These are phyloP conservation scores for Nerophis lumbriciformis DNA, from an alignment of 2,113 vertebrate genomes.

Conservation along the genomic window DNA sequence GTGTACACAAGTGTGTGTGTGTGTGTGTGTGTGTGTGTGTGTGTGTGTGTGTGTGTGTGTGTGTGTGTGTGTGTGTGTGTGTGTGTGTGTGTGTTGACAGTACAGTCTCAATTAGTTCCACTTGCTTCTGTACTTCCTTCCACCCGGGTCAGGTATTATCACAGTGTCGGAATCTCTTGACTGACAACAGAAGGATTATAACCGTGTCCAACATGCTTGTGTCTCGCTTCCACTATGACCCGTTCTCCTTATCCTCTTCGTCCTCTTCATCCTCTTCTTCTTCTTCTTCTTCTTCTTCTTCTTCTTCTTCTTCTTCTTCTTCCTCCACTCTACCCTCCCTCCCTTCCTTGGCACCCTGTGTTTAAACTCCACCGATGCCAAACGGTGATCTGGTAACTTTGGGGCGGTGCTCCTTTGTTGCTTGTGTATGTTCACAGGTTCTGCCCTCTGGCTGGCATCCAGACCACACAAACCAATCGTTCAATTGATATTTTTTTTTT, in stretches of 20 bases:
- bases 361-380: conserved; percentile 52
- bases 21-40: too few species aligned
- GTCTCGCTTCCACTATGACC: conserved; percentile 51
- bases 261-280: not conserved
- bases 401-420: conserved; percentile 30
- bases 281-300: not conserved
- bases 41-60: conserved; percentile 19
- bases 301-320: not conserved
- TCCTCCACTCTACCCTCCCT: not conserved
- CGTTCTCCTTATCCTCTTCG: not conserved
- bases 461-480: conserved; percentile 57
- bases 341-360: conserved; percentile 39
- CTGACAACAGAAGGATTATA: conserved; percentile 64
- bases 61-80: conserved; percentile 30
- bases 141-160: conserved; percentile 44
- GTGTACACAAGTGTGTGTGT: conserved; percentile 42
- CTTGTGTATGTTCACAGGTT: conserved; percentile 54
- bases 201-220: conserved; percentile 68
- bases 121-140: conserved; percentile 46
- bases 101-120: conserved; percentile 53
- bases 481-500: conserved; percentile 58
- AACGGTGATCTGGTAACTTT: conserved; percentile 55
- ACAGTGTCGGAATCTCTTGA: conserved; percentile 49
- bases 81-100: conserved; percentile 48
- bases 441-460: conserved; percentile 60